Base-by-base conservation (phyloP, 2,113 vertebrate genomes). In the Campylomormyrus numenius region DNA sequence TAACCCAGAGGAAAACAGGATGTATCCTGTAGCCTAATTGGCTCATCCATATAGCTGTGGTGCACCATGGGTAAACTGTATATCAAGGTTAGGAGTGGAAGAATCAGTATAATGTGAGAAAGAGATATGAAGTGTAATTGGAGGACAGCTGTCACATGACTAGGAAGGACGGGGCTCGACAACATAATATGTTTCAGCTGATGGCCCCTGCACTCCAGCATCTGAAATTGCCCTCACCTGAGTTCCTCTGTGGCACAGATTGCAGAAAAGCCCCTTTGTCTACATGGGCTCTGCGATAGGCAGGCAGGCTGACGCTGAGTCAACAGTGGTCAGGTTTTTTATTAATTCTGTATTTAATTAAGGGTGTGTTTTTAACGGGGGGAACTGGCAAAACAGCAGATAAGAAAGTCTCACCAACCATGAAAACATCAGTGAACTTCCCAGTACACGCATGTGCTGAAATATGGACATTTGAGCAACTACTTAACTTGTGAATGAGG, bases 281-380 rank as follows among this genome's bases (percentile, higher is more conserved):
- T 31, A 24, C 48, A 52, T 1, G 1, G 31, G 31, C 42, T 46
- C 42, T 66, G 27, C 4, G 52, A 80, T 19, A 48, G 48, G 45
- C 52, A 46, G 90, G 90, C 39, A 39, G 74, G 74, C 39, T 48
- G 10, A 58, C 21, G 27, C 80, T 85, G 24, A 89, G 80, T 62
- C 87, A 88, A 66, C 53, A 88, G 53, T 5, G 15, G 31, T 80
- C 74, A 42, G 48, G 49, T 74, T 70, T 46, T 45, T 19, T 49
- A 91, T 90, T 87, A 89, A 35, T 85, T 90, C 13, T 66, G 46
- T 77, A 48, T 91, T 90, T 90, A 52, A 58, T 86, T 35, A 89
- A 70, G 87, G 80, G 77, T 13, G 91, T 87, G 77, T 50, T 89
- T 88, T 46, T 31, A 48, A 39, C 70, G 21, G 6, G 49, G 5